Evolutionary conservation across 2,113 vertebrate genomes (phyloP), one percentile per base, ranked within the genome.

Genomic region (Donacobius atricapilla): DNA sequence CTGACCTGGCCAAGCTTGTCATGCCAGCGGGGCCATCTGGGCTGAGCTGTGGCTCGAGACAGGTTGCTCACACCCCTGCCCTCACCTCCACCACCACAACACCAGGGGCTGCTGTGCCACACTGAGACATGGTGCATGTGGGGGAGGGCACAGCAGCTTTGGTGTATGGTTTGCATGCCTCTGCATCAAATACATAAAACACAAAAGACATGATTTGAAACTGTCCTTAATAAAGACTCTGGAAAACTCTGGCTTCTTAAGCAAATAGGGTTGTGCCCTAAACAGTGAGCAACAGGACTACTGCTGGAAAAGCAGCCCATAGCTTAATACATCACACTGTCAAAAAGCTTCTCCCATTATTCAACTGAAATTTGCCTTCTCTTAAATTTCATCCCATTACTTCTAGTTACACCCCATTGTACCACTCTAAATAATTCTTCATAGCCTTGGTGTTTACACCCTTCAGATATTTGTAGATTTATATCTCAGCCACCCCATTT

Each of bases 301-400:
- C 87, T 83, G 64, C 79, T 93, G 39, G 78, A 94, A 84, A 78
- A 95, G 80, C 69, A 94, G 65, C 64, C 87, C 64, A 24, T n/a
- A 54, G 94, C 65, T 79, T 92, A 94, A 97, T 97, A 96, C 40
- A 96, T 97, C 96, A 97, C 69, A 87, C 92, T 97, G 96, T 95
- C 96, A 95, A 87, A 92, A 94, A 95, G 92, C 96, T 84, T 95
- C 96, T 84, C 90, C 96, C 96, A 97, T 97, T 96, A 95, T 90
- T 97, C 96, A 97, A 64, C 69, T 92, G 96, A 96, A 96, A 96
- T 97, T 94, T 97, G 96, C 96, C 95, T 96, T 96, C 96, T 96
- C 96, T 95, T 96, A 96, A 96, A 97, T 96, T 96, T 95, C 90
- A 96, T 97, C 92, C 96, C 95, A 97, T 97, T 97, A 97, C 95